Percentiles rank a stretch among this genome's conserved stretches.
Conservation (phyloP, 2,797 vertebrate species). For the Leucoraja ocellata region DNA sequence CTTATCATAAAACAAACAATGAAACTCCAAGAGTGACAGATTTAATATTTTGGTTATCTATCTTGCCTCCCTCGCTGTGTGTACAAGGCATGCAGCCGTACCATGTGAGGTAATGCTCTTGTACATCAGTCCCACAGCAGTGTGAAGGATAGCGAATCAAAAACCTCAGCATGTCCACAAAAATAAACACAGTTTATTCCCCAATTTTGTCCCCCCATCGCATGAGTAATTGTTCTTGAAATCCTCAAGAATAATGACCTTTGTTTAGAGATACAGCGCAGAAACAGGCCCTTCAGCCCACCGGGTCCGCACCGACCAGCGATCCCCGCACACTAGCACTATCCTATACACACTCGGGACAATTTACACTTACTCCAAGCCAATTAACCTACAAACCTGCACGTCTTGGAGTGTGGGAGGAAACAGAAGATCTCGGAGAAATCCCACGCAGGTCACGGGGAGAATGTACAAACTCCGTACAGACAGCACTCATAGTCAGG, state of each 20-base stretch:
- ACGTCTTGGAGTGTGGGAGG: too few relatives aligned
- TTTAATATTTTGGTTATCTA: slow-evolving; percentile 40
- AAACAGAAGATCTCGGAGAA: too few relatives aligned
- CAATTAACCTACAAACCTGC: too few relatives aligned
- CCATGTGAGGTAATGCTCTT: not conserved
- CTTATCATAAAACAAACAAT: slow-evolving; percentile 45
- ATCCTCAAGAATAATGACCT: slow-evolving; percentile 28
- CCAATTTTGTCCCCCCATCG: not conserved
- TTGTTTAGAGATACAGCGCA: not conserved
- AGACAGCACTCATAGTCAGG: too few relatives aligned
- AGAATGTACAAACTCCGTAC: too few relatives aligned
- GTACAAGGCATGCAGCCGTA: slow-evolving; percentile 34
- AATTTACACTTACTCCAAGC: too few relatives aligned
- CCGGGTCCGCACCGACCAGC: too few relatives aligned
- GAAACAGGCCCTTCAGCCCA: too few relatives aligned
- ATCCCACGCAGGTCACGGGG: too few relatives aligned
- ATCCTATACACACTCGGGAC: too few relatives aligned
- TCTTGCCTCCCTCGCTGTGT: slow-evolving; percentile 38
- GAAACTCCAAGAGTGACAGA: slow-evolving; percentile 41
- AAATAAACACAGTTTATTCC: not conserved
- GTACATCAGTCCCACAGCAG: not conserved
- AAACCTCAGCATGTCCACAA: not conserved
- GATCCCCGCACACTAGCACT: too few relatives aligned
- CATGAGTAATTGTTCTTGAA: slow-evolving; percentile 11
- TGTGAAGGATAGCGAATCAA: not conserved